Evolutionary conservation across 1,140 invertebrate genomes (phyloP), one percentile per base, ranked within the genome.

Genomic region (Caenorhabditis tropicalis): DNA sequence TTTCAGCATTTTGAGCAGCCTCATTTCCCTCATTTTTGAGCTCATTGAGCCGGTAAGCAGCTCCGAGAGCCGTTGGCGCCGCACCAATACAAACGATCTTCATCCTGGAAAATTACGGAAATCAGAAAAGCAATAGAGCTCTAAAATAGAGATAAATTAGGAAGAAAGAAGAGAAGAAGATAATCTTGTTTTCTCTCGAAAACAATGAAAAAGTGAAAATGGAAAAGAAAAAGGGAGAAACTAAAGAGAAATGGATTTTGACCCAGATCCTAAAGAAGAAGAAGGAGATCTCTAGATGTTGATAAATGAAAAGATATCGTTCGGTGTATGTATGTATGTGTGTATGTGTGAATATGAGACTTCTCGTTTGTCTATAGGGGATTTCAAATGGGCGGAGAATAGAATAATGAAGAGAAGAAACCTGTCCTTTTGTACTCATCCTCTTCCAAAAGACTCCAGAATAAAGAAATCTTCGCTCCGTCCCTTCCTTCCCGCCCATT

Each of bases 1-100:
- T 56, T n/a, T 85, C 81, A 24, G 53, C 70, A 33, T 87, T 36
- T 53, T 85, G 29, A 5, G 79, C 81, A 56, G 79, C 83, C 29
- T 82, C 86, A 31, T 81, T 79, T 33, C 81, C 81, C 36, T 79
- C 74, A 19, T 87, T 82, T 19, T 81, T 83, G 39, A 88, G 79
- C 79, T 88, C 87, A 74, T 88, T 81, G 21, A 88, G 58, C 10
- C 87, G 87, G 29, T 56, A 85, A 39, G 87, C 87, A 49, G 87
- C 87, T 21, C 87, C 87, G 21, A 88, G 58, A 24, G 87, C 87
- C 24, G 85, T 87, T 60, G 87, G 87, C 33, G 86, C 87, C 24
- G 82, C 87, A 51, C 87, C 87, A 39, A 88, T 87, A 6, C 86
- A 79, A 16, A 88, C 87, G 60, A 88, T 87, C 79, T 87, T 88